A percentile compares a stretch with the other conserved stretches of the same genome.
phyloP scores from a whole-genome alignment of 2,113 vertebrate species.

The Cyrtonyx montezumae region DNA sequence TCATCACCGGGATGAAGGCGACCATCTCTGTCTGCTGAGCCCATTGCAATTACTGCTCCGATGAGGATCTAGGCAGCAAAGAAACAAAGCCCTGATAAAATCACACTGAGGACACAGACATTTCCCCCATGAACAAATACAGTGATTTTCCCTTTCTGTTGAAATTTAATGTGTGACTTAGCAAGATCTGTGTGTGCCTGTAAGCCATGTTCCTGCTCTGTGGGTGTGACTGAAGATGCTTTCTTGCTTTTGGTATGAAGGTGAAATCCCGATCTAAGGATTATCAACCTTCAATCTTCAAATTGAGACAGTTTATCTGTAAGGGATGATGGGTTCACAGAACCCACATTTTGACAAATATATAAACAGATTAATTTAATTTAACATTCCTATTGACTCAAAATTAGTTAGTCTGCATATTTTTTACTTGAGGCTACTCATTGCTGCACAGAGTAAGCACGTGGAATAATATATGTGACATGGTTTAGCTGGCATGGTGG shows the following conservation, averaged over 20 bases:
- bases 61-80: slow-evolving; percentile 88
- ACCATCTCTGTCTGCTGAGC: slow-evolving; percentile 94
- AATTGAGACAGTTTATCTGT: background rate
- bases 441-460: background rate
- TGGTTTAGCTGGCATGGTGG: too few species aligned
- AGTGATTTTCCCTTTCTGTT: background rate
- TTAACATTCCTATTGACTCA: background rate
- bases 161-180: background rate
- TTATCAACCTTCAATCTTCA: background rate
- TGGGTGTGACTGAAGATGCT: background rate
- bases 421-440: background rate
- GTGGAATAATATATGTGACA: background rate
- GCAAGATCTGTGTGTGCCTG: background rate
- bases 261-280: background rate
- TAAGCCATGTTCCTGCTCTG: background rate
- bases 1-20: slow-evolving; percentile 95
- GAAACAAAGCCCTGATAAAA: background rate
- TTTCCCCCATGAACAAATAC: background rate
- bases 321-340: background rate
- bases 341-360: background rate
- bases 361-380: background rate
- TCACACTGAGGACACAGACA: background rate
- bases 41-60: slow-evolving; percentile 96
- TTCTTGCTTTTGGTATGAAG: background rate
- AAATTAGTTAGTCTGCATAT: background rate